Base-by-base conservation (phyloP, 2,888 invertebrate genomes). In the Flexamia atlantica region DNA sequence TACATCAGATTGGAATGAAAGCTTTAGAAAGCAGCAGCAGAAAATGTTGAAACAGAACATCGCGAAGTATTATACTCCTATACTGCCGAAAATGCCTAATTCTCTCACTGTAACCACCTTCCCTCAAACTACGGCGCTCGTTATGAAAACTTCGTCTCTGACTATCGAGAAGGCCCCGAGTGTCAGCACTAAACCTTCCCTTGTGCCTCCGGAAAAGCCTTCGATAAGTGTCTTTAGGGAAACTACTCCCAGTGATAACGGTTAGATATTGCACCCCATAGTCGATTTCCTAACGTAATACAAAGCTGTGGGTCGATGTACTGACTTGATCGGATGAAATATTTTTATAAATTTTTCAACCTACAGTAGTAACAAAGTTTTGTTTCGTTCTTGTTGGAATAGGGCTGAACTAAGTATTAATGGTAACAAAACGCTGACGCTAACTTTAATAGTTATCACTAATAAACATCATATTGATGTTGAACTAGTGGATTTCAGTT, bases 71-170 rank as follows among this genome's bases (percentile, higher is more conserved):
- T 82, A 79, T 30, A 81, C 84, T 2, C 85, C 83, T 4, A 85
- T 86, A 28, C 81, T 86, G 68, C 86, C 87, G 89, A 90, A 87
- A 90, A 89, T 87, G 85, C 96, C 96, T 36, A 95, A 95, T 89
- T 95, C 95, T 0, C 89, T 96, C 87, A 96, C 96, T 0, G 95
- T 96, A 23, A 85, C 87, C 5, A 85, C 86, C 82, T 96, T 96
- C 88, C 95, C 95, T 14, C 95, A 96, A 87, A 64, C 84, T 14
- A 64, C 80, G 23, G 40, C 25, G 12, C 32, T 86, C 28, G 80
- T 84, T 40, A 76, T 76, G 50, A 82, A 76, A 50, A 84, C 81
- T 74, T 79, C 83, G 72, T 86, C 86, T 12, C 85, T 87, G 60
- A 87, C 87, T 4, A 87, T 87, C 17, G 87, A 87, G 81, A 87